These are phyloP conservation scores for Ginglymostoma cirratum DNA, from an alignment of 2,113 vertebrate genomes.

Conservation along the genomic window DNA sequence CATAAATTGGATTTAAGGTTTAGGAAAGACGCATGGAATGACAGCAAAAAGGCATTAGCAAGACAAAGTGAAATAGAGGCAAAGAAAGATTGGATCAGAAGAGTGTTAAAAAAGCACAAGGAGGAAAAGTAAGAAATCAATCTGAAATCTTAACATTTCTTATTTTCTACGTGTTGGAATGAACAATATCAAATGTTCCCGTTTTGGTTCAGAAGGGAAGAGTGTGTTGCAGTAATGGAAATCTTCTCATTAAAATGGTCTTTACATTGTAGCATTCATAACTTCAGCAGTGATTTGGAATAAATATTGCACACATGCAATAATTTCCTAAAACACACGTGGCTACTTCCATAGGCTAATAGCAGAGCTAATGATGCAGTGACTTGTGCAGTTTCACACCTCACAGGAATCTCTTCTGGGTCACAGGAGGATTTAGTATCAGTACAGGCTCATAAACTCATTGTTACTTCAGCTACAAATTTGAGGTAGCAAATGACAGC, in stretches of 20 bases:
- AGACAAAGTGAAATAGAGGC: not conserved
- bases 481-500: not conserved
- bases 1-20: not conserved
- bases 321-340: not conserved
- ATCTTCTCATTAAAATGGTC: not conserved
- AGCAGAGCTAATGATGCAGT: not conserved
- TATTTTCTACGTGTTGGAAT: not conserved
- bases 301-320: not conserved
- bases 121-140: not conserved
- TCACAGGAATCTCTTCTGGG: not conserved
- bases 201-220: not conserved
- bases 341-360: not conserved
- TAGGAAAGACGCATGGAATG: not conserved
- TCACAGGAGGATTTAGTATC: not conserved
- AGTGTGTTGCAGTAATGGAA: not conserved
- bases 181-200: not conserved
- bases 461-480: not conserved
- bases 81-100: not conserved
- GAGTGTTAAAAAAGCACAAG: not conserved
- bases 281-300: not conserved
- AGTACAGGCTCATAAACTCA: not conserved
- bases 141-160: not conserved
- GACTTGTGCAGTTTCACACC: not conserved
- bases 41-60: not conserved
- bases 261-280: not conserved